Percentiles rank a stretch among this genome's conserved stretches.
These are phyloP conservation scores for Loxodonta africana DNA, from an alignment of 2,113 vertebrate genomes.

Conservation along the genomic window DNA sequence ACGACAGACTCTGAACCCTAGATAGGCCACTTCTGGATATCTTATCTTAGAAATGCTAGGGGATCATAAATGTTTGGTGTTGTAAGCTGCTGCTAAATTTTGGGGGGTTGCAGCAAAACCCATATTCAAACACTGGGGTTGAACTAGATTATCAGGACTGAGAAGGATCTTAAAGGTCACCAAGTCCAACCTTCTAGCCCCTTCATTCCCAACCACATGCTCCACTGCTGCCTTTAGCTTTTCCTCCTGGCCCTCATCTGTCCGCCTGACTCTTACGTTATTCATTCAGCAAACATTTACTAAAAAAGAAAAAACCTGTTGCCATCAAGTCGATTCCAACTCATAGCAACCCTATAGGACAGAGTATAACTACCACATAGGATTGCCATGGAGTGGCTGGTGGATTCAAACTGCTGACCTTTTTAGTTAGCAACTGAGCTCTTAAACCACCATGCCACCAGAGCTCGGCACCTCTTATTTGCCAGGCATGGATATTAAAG, in stretches of 20 bases:
- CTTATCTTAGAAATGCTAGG: not conserved
- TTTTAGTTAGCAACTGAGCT: no score
- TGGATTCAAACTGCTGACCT: no score
- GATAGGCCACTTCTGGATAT: not conserved
- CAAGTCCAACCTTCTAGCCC: not conserved
- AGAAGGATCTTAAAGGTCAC: not conserved
- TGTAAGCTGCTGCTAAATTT: constrained; percentile 11
- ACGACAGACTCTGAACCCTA: not conserved
- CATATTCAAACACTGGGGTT: not conserved
- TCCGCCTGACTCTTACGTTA: not conserved
- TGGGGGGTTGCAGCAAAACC: not conserved
- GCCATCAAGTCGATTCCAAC: no score
- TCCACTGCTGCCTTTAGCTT: not conserved
- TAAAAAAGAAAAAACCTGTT: not conserved
- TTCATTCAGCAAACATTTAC: not conserved
- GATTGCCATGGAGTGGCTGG: no score
- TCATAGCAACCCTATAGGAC: no score
- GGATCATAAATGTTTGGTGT: not conserved
- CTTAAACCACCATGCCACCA: no score
- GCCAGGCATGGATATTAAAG: not conserved
- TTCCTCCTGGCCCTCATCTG: not conserved
- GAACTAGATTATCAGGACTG: not conserved
- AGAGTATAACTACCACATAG: no score
- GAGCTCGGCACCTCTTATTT: not conserved
- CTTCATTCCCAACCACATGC: not conserved